Base-by-base conservation (phyloP, 2,797 vertebrate genomes). In the Decapterus maruadsi region DNA sequence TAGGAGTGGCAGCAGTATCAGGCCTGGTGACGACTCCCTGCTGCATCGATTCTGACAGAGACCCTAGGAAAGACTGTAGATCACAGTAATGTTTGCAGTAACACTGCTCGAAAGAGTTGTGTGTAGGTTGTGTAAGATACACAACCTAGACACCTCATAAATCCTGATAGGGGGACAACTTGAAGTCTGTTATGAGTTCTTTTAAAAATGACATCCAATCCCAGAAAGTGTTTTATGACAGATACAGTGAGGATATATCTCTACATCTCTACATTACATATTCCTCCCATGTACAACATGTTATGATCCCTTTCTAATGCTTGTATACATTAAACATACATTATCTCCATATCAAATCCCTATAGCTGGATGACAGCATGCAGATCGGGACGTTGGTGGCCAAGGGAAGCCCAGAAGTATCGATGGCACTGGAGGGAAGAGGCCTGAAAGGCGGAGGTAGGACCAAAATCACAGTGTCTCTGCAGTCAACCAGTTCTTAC, bases 371-470 rank as follows among this genome's bases (percentile, higher is more conserved):
- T 70, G 95, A 99, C 80, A 76, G 68, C 34, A 85, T 93, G 84
- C 94, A 91, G 90, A 94, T 99, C 82, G 91, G 87, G 77, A 93
- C 94, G 75, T 90, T 97, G 93, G 93, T 96, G 81, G 89, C 92
- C 50, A 84, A 87, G 42, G 91, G 95, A 89, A 93, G 86, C 77
- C 65, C 82, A 78, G 96, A 97, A 82, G 88, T 99, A 84, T 97
- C 95, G 83, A 77, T 99, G 80, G 94, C 92, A 8, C 95, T 99
- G 91, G 96, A 96, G 82, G 96, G 97, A 91, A 94, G 92, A 93
- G 98, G 97, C 50, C 94, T 98, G 59, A 96, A 93, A 95, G 98
- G 98, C 75, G 98, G 98, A 97, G 98, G 98, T 99, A 95, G 74
- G 88, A 61, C 29, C 42, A 34, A 82, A 81, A 81, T 19, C n/a